Evolutionary conservation across 1,140 invertebrate genomes (phyloP), one percentile per base, ranked within the genome.

Genomic region (Chelonus insularis): DNA sequence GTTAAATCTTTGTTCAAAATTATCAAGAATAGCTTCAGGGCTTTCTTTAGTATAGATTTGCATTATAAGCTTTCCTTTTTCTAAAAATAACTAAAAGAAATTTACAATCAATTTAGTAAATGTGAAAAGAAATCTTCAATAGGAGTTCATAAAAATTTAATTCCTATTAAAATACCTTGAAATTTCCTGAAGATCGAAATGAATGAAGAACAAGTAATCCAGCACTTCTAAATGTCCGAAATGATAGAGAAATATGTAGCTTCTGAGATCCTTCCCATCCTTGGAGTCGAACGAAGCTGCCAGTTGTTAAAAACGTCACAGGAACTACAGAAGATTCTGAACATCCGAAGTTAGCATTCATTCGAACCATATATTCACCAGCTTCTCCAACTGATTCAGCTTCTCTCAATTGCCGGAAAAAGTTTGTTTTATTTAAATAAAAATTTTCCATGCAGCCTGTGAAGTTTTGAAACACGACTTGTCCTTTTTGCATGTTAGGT

Each of bases 381-480:
- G 91, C 87, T 2, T 87, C 87, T 29, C 14, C 37, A 4, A 84
- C 81, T 5, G 86, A 81, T 64, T 88, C 87, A 0, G 86, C 85
- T 23, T 91, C 84, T 75, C 87, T 91, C 32, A 96, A 77, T 39
- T 93, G 89, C 7, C 85, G 80, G 36, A 98, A 91, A 36, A 98
- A 86, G 74, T 94, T 95, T 2, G 94, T 94, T 7, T 91, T 86
- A 76, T 98, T 97, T 4, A 98, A 82, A 72, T 92, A 95, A 37
- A 98, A 84, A 79, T 98, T 98, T 82, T 98, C 96, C 23, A 99
- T 86, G 72, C 96, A 99, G 0, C 97, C 97, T 8, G 93, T 94
- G 77, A 96, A 99, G 82, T 99, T 98, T 73, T 94, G 89, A 21
- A 84, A 86, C 0, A 94, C 90, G 4, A 92, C 85, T 25, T 96